phyloP scores from a whole-genome alignment of 2,888 invertebrate species.

The Cinara cedri region DNA sequence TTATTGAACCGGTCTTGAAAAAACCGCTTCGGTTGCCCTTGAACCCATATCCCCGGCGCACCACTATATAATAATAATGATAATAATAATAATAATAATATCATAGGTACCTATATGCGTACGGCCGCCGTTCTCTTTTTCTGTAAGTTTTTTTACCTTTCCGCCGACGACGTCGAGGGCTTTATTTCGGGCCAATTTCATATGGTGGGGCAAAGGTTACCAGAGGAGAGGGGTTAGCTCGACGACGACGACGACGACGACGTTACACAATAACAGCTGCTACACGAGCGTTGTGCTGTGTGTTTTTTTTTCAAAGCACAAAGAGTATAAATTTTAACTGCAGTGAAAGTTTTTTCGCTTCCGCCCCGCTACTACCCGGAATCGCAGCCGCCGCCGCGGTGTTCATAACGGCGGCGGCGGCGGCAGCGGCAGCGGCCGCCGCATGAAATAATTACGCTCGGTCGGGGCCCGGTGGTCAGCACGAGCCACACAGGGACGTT shows the following conservation, averaged over 20 bases:
- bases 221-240: not conserved
- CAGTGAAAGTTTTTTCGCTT: slow-evolving; percentile 54
- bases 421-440: not conserved
- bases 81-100: not conserved
- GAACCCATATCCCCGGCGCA: slow-evolving; percentile 52
- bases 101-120: not conserved
- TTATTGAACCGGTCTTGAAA: slow-evolving; percentile 57
- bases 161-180: slow-evolving; percentile 23
- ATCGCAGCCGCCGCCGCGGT: not conserved
- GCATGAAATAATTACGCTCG: slow-evolving; percentile 29
- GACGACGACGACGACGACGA: slow-evolving; percentile 15
- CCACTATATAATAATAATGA: not conserved
- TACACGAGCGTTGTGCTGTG: not conserved
- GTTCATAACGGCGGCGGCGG: not conserved
- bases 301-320: slow-evolving; percentile 24
- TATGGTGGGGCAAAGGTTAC: not conserved
- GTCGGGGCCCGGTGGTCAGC: slow-evolving; percentile 53
- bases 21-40: slow-evolving; percentile 57
- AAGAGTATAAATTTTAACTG: slow-evolving; percentile 23
- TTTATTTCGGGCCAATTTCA: slow-evolving; percentile 35
- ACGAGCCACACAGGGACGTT: slow-evolving; percentile 57
- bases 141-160: slow-evolving; percentile 35
- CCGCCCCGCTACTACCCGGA: slow-evolving; percentile 28
- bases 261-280: slow-evolving; percentile 48
- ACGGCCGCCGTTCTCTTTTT: slow-evolving; percentile 54